Percentiles rank a stretch among this genome's conserved stretches.
phyloP scores from a whole-genome alignment of 2,113 vertebrate species.

The Blennius ocellaris region DNA sequence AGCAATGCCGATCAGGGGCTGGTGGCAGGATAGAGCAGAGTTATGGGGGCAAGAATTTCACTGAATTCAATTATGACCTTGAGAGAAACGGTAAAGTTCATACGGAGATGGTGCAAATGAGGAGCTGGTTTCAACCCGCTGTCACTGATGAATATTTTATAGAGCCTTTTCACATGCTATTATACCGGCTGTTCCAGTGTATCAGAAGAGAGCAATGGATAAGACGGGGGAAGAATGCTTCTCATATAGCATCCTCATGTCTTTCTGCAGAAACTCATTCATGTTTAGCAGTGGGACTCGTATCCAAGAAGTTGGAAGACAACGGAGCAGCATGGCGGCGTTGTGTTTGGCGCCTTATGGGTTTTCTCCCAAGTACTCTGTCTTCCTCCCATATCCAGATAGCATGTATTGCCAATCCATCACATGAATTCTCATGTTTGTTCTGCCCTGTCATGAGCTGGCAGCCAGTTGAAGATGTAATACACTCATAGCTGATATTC shows the following conservation, averaged over 20 bases:
- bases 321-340: too few species aligned
- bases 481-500: too few species aligned
- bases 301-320: too few species aligned
- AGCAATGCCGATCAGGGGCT: background rate
- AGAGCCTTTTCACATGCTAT: background rate
- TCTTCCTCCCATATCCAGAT: too few species aligned
- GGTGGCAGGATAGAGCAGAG: background rate
- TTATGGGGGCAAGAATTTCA: background rate
- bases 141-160: slow-evolving; percentile 30
- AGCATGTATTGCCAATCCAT: too few species aligned
- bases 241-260: background rate
- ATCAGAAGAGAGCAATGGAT: slow-evolving; percentile 3
- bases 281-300: background rate
- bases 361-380: too few species aligned
- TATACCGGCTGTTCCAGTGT: background rate
- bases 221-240: background rate
- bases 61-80: slow-evolving; percentile 8
- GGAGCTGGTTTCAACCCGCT: slow-evolving; percentile 9
- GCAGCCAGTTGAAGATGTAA: too few species aligned
- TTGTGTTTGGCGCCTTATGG: too few species aligned
- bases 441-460: too few species aligned
- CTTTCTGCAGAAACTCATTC: background rate
- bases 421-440: too few species aligned
- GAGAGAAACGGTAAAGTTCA: slow-evolving; percentile 9
- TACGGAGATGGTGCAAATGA: background rate